Evolutionary conservation across 2,113 vertebrate genomes (phyloP).

Genomic region (Caloenas nicobarica): DNA sequence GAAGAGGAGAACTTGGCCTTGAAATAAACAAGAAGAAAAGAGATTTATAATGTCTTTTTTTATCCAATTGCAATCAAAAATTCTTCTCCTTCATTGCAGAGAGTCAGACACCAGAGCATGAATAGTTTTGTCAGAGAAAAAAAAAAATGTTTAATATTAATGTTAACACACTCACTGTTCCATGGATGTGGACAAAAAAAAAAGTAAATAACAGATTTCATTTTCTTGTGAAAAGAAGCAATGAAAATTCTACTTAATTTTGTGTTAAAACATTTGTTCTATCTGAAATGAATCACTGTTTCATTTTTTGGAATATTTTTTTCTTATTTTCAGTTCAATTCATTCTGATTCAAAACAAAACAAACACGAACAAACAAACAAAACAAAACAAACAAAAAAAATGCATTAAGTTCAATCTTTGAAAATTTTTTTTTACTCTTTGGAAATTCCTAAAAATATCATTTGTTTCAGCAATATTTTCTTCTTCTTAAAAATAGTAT

Average conservation of each 20-base stretch:
- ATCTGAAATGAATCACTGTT: neutral
- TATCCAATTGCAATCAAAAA: neutral
- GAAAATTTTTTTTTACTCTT: neutral
- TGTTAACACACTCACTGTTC: neutral
- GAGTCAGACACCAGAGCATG: neutral
- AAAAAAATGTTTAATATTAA: neutral
- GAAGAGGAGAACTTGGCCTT: neutral
- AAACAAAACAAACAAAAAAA: no score
- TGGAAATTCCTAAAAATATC: neutral
- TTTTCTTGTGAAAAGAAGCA: neutral
- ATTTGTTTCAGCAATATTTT: neutral
- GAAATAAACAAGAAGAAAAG: neutral
- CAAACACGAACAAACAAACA: no score
- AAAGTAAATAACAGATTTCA: neutral
- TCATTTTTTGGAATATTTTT: neutral
- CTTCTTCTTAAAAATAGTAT: neutral
- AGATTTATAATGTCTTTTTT: neutral
- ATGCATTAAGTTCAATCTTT: neutral
- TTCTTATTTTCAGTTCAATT: neutral
- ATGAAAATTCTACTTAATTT: neutral
- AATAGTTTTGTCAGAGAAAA: neutral
- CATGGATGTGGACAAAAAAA: neutral
- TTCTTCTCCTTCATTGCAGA: neutral
- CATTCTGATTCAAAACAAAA: neutral
- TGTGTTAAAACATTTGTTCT: neutral